Evolutionary conservation across 2,797 vertebrate species (phyloP).

Genomic region (Vespertilio murinus): DNA sequence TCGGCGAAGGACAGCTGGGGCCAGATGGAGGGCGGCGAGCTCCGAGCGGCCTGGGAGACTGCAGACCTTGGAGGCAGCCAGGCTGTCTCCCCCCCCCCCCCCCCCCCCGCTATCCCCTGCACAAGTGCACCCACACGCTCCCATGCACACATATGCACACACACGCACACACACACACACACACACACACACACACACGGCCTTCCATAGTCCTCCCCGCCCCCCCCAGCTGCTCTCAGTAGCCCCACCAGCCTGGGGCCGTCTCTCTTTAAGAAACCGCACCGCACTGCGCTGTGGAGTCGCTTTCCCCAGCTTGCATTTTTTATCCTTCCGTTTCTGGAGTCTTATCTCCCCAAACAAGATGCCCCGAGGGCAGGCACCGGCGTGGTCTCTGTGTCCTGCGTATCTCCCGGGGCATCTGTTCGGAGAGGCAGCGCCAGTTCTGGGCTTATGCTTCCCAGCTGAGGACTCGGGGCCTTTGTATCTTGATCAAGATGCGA

Average conservation of each 20-base stretch:
- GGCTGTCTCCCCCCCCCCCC: background rate
- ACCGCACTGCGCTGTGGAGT: rapidly evolving
- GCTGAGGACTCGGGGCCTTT: background rate
- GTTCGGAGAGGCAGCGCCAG: background rate
- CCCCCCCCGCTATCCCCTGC: rapidly evolving
- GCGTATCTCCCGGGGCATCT: background rate
- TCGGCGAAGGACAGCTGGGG: background rate
- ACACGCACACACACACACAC: rapidly evolving
- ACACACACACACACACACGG: too few relatives aligned
- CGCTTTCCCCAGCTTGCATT: background rate
- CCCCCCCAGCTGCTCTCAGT: rapidly evolving
- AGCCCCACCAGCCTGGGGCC: background rate
- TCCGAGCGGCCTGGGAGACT: background rate
- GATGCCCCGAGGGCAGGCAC: background rate
- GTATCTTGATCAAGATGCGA: background rate
- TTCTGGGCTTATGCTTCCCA: background rate
- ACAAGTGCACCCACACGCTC: rapidly evolving
- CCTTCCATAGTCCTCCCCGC: rapidly evolving
- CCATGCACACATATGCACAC: rapidly evolving
- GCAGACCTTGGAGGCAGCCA: background rate
- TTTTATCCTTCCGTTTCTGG: background rate
- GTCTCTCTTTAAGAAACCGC: rapidly evolving
- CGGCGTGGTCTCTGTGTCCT: background rate
- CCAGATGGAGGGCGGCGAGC: background rate
- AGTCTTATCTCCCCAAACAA: background rate